These are phyloP conservation scores for Axis porcinus DNA, from an alignment of 2,113 vertebrate genomes.

Conservation along the genomic window DNA sequence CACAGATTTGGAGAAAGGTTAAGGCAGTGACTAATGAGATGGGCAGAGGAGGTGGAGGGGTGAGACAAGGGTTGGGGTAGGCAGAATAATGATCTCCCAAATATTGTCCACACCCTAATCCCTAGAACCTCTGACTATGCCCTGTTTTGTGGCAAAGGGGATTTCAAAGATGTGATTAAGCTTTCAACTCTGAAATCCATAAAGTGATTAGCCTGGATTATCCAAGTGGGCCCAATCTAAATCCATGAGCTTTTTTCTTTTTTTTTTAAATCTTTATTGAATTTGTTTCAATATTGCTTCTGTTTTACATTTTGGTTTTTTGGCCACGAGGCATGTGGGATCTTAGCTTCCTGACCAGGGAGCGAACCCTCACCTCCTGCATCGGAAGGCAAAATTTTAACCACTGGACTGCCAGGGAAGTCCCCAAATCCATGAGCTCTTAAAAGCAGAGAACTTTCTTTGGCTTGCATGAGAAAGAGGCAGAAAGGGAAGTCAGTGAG, in stretches of 20 bases:
- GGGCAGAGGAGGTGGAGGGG: not conserved
- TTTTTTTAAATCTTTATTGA: not conserved
- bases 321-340: not conserved
- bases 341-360: not conserved
- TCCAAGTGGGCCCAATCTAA: not conserved
- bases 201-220: not conserved
- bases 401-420: not conserved
- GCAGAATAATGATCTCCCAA: not conserved
- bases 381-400: not conserved
- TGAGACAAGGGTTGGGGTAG: not conserved
- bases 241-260: not conserved
- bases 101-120: not conserved
- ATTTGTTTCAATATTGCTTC: not conserved
- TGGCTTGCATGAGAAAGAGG: not conserved
- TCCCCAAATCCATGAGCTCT: not conserved
- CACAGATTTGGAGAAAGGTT: not conserved
- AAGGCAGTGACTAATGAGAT: not conserved
- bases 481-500: not conserved
- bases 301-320: not conserved
- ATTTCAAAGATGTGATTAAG: not conserved
- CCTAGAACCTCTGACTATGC: not conserved
- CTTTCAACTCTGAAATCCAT: not conserved
- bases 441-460: not conserved
- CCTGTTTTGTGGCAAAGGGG: not conserved
- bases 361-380: not conserved